Base-by-base conservation (phyloP, 2,113 vertebrate genomes). In the Oreotrochilus melanogaster region DNA sequence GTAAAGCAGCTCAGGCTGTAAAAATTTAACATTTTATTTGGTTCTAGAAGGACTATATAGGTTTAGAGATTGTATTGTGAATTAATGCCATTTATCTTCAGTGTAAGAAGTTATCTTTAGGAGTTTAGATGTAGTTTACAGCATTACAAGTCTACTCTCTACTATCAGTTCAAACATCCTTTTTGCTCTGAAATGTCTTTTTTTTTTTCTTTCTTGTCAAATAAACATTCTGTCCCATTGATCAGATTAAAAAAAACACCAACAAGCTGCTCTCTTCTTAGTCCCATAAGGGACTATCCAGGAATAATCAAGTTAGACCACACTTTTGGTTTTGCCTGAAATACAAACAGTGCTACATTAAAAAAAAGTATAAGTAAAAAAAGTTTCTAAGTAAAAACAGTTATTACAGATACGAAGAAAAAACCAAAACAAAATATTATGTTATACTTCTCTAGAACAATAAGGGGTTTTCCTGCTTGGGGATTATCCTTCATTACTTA, bases 1-100 rank as follows among this genome's bases (percentile, higher is more conserved):
- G 10, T 93, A 86, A 87, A 92, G 37, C 60, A 92, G 50, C 45
- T 86, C 24, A 62, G 51, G 24, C 43, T 94, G 50, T 88, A 93
- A 95, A 94, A 96, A 92, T 53, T 18, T 7, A 79, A 60, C 60
- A 87, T 93, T 85, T 88, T 74, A 78, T 87, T 65, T 0, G 1
- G 54, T 71, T 24, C 30, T 87, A 81, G 48, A 88, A 76, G 42
- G 33, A 88, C 71, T 80, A 51, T 54, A 91, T 70, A 86, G 19
- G 64, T 92, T 94, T 92, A 86, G 74, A 54, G 42, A 62, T 88
- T 31, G 14, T 39, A 50, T 82, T 84, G 53, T 73, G 47, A n/a
- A n/a, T n/a, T n/a, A n/a, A n/a, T n/a, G n/a, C n/a, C n/a, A n/a
- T n/a, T n/a, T n/a, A n/a, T n/a, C n/a, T n/a, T n/a, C n/a, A n/a